These are phyloP conservation scores for Neolamprologus devosi DNA, from an alignment of 2,113 vertebrate genomes.

Conservation along the genomic window DNA sequence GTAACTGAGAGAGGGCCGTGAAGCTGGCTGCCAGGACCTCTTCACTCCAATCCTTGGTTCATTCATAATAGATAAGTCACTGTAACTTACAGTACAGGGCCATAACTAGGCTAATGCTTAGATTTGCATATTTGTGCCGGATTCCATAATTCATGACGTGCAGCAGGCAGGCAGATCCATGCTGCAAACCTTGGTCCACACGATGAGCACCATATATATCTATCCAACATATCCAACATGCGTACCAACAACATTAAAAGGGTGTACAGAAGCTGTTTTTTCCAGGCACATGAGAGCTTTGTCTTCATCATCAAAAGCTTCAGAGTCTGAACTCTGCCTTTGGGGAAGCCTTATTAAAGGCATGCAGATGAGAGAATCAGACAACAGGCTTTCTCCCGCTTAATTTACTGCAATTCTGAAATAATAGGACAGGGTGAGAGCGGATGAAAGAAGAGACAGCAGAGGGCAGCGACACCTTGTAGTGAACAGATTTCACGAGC, in stretches of 20 bases:
- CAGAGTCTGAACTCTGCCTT: conserved; percentile 2
- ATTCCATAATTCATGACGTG: conserved; percentile 66
- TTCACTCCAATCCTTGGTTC: conserved; percentile 47
- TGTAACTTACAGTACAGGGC: conserved; percentile 63
- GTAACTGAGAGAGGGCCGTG: conserved; percentile 7
- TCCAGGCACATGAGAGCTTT: neutral
- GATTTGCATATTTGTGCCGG: conserved; percentile 70
- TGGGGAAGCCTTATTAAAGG: conserved; percentile 40
- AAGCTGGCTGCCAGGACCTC: conserved; percentile 47
- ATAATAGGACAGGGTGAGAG: conserved; percentile 6
- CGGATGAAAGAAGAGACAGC: neutral
- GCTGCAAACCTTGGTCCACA: conserved; percentile 28
- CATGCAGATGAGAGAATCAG: conserved; percentile 23
- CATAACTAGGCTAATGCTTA: conserved; percentile 68
- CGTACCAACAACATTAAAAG: neutral
- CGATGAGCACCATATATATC: neutral
- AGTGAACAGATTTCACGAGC: conserved; percentile 23
- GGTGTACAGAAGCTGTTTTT: neutral
- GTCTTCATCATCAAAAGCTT: conserved; percentile 44
- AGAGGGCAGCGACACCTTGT: conserved; percentile 12
- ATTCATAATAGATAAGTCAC: conserved; percentile 71
- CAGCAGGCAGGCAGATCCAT: conserved; percentile 3
- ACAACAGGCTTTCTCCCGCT: conserved; percentile 27
- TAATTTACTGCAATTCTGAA: conserved; percentile 43
- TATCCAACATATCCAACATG: neutral